Percentiles rank a stretch among this genome's conserved stretches.
Evolutionary conservation across 2,797 vertebrate species (phyloP).

Genomic region (Adelosebastes latens): DNA sequence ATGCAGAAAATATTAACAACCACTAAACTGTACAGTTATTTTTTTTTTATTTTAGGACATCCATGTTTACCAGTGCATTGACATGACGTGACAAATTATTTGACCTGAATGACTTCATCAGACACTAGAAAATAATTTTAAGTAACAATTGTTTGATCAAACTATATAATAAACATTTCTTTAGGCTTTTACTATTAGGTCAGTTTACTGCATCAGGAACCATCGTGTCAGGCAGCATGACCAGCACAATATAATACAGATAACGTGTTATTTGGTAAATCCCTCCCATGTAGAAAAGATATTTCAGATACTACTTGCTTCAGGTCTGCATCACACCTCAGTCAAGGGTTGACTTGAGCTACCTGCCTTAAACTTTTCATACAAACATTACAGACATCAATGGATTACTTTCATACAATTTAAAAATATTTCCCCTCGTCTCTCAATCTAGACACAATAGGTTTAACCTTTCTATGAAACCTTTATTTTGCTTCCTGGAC

Average conservation of each 20-base stretch:
- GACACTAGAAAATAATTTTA: neutral
- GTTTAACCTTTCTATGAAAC: neutral
- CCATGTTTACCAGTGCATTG: neutral
- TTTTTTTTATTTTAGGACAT: neutral
- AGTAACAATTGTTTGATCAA: neutral
- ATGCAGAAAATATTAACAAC: neutral
- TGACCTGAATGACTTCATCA: neutral
- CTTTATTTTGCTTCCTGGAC: neutral
- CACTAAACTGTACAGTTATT: neutral
- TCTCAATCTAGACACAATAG: neutral
- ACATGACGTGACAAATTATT: neutral
- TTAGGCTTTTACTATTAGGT: neutral
- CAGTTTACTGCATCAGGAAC: neutral
- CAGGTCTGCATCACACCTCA: neutral
- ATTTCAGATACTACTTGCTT: neutral
- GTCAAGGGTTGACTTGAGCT: slow-evolving; percentile 15
- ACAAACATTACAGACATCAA: neutral
- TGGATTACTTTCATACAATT: neutral
- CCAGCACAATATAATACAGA: neutral
- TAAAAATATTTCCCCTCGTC: neutral
- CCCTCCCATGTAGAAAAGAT: neutral
- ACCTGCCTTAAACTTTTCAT: slow-evolving; percentile 16
- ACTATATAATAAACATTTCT: neutral
- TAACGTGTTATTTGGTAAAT: neutral
- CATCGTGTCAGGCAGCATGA: neutral